Base-by-base conservation (phyloP, 2,113 vertebrate species). In the Oryzias woworae region DNA sequence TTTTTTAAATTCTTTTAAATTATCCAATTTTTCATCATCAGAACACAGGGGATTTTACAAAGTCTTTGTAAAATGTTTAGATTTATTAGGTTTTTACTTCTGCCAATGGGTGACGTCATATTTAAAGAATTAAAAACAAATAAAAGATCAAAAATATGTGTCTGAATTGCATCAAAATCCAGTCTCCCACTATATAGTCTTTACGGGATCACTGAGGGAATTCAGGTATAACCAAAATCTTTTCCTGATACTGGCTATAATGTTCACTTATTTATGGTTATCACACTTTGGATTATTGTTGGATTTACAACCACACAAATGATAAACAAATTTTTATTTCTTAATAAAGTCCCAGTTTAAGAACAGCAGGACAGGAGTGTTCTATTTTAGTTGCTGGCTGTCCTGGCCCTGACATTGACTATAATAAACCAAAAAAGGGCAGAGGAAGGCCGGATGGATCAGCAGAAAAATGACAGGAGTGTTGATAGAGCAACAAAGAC, bases 401-500 rank as follows among this genome's bases (percentile, higher is more conserved):
- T 44, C 17, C 56, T 24, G 67, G 43, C 44, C 55, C 58, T 61
- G 62, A 73, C 75, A 64, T 23, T 1, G 28, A 45, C 22, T 28
- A 46, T 60, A 69, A 84, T 79, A 75, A 87, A 75, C 51, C 56
- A 57, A 41, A 56, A 1, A 53, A 61, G 73, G 67, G 69, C 60
- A 64, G 69, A 71, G 55, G 57, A 63, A 73, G 59, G 54, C 57
- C 58, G 49, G 69, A 58, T 44, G 58, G 75, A 78, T 61, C 52
- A 49, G 59, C 28, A 66, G 47, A 60, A 66, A 59, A 71, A 22
- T 67, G 76, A 79, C 73, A 58, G 49, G 65, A 53, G 74, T 79
- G 82, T 75, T 83, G 84, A 87, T 77, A 50, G 68, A 81, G 57
- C 58, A 66, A 78, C 67, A 62, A 73, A 67, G 64, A 80, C 62